Evolutionary conservation across 2,113 vertebrate genomes (phyloP).

Genomic region (Trichomycterus rosablanca): DNA sequence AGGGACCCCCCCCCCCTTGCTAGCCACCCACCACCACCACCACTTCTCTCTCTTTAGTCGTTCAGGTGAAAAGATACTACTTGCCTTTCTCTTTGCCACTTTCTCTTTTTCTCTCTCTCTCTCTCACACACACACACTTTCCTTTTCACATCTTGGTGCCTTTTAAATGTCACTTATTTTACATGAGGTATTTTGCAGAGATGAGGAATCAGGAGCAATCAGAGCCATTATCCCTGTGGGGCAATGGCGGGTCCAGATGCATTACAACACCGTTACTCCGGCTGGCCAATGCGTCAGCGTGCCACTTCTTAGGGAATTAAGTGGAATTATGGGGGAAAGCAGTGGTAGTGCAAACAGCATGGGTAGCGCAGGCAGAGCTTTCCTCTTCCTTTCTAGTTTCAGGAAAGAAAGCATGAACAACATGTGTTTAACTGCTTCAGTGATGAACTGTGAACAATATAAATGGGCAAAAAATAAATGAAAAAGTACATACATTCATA

Average conservation of each 20-base stretch:
- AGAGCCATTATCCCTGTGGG: conserved; percentile 87
- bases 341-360: conserved; percentile 95
- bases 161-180: conserved; percentile 94
- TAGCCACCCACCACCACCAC: too few species aligned
- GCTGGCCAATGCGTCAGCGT: conserved; percentile 82
- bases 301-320: conserved; percentile 92
- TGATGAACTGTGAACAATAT: not conserved
- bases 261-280: conserved; percentile 77
- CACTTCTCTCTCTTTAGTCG: conserved; percentile 22
- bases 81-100: conserved; percentile 46
- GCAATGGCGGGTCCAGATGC: conserved; percentile 80
- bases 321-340: conserved; percentile 92
- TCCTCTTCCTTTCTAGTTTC: conserved; percentile 50
- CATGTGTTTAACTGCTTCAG: not conserved
- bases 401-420: not conserved
- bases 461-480: too few species aligned
- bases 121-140: conserved; percentile 28
- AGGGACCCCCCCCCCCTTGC: conserved; percentile 29
- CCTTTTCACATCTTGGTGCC: conserved; percentile 85
- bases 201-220: conserved; percentile 86
- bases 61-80: conserved; percentile 73
- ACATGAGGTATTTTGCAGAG: conserved; percentile 84
- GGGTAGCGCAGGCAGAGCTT: conserved; percentile 69
- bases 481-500: too few species aligned
- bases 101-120: conserved; percentile 47